Conservation (phyloP, 2,113 vertebrate species). For the Anseranas semipalmata region DNA sequence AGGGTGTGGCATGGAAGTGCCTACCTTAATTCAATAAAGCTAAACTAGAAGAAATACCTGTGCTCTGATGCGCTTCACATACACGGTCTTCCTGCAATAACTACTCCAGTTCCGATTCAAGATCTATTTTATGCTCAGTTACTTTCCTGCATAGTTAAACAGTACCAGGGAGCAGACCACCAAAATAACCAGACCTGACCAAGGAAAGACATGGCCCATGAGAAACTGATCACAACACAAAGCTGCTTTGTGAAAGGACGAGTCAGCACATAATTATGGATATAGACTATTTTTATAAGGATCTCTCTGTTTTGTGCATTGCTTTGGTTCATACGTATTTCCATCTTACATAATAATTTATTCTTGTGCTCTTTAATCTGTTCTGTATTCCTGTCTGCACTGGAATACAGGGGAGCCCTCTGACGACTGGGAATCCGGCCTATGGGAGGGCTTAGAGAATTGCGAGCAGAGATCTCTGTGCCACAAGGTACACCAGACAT, state of each 20-base stretch:
- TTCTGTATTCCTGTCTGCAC: background rate
- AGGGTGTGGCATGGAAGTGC: slow-evolving; percentile 42
- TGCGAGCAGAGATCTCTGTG: background rate
- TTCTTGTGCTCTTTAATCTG: background rate
- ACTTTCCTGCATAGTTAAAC: background rate
- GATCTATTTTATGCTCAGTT: background rate
- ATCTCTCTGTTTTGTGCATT: background rate
- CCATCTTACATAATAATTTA: background rate
- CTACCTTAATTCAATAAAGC: background rate
- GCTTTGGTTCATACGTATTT: background rate
- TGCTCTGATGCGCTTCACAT: background rate
- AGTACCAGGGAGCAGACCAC: background rate
- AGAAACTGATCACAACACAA: background rate
- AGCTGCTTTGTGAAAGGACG: background rate
- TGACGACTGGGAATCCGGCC: background rate
- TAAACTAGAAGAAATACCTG: background rate
- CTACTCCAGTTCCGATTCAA: background rate
- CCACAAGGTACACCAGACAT: background rate
- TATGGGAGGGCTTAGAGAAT: background rate
- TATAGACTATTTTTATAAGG: background rate
- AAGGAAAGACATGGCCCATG: background rate
- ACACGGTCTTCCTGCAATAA: background rate
- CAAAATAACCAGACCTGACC: background rate
- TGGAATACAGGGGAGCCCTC: background rate
- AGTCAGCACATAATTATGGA: background rate